These are phyloP conservation scores for Trematomus loennbergii DNA, from an alignment of 2,113 vertebrate species.

Conservation along the genomic window DNA sequence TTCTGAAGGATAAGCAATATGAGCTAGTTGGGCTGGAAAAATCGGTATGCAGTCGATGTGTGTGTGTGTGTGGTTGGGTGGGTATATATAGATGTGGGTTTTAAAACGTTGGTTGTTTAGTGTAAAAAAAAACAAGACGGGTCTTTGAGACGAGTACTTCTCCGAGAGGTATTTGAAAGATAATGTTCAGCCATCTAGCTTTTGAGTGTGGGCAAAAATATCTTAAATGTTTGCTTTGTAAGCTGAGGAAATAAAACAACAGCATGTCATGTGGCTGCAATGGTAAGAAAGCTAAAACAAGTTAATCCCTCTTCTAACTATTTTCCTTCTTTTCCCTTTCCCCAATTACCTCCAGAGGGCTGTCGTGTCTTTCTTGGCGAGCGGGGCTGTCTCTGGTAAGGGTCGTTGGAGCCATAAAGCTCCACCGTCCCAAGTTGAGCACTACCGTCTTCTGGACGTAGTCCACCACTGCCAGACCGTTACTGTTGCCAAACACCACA, in stretches of 20 bases:
- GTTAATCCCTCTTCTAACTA: not conserved
- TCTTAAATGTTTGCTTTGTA: not conserved
- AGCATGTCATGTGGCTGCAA: not conserved
- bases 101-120: not conserved
- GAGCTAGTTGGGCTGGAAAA: not conserved
- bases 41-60: no score
- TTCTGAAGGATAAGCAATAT: not conserved
- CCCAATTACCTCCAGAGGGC: slow-evolving; percentile 92
- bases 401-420: slow-evolving; percentile 95
- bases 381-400: slow-evolving; percentile 95
- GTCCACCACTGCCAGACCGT: slow-evolving; percentile 96
- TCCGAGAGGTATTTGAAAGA: no score
- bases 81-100: no score
- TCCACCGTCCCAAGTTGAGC: slow-evolving; percentile 93
- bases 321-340: not conserved
- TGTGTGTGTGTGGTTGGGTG: not conserved
- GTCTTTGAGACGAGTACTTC: no score
- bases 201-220: not conserved
- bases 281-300: not conserved
- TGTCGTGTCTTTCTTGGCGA: slow-evolving; percentile 97
- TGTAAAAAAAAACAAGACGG: no score
- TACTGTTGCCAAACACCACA: slow-evolving; percentile 97
- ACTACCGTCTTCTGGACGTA: slow-evolving; percentile 97
- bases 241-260: not conserved
- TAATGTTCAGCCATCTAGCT: not conserved